A percentile compares a stretch with the other conserved stretches of the same genome.
phyloP scores from a whole-genome alignment of 1,140 invertebrate species.

The Aphelinus atriplicis region DNA sequence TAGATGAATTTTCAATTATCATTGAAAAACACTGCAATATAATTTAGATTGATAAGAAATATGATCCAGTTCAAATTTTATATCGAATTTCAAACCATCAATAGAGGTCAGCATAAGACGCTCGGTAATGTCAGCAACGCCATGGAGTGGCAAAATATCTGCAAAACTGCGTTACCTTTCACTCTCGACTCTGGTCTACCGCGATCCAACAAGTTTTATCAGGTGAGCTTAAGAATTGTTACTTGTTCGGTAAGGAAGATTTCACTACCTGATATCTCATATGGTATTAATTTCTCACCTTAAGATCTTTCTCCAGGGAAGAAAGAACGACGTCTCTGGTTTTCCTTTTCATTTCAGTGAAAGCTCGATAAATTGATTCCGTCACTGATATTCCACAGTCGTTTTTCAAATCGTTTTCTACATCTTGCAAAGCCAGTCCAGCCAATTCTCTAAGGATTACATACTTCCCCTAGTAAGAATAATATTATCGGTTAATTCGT shows the following conservation, averaged over 20 bases:
- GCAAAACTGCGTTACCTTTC: slow-evolving; percentile 2
- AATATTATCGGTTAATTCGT: neutral
- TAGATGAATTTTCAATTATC: slow-evolving; percentile 5
- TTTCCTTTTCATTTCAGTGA: slow-evolving; percentile 66
- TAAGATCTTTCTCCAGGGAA: slow-evolving; percentile 61
- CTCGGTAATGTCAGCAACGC: no score
- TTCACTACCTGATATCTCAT: neutral
- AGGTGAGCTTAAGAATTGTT: neutral
- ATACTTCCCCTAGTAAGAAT: slow-evolving; percentile 68
- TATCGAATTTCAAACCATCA: no score
- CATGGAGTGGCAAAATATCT: no score
- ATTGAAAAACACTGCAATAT: slow-evolving; percentile 41
- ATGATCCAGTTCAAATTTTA: no score
- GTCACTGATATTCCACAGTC: slow-evolving; percentile 55
- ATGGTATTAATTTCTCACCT: slow-evolving; percentile 47
- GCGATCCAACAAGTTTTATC: neutral
- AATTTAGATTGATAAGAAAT: neutral
- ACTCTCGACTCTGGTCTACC: neutral
- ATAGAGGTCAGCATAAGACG: slow-evolving; percentile 27
- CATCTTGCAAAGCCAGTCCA: slow-evolving; percentile 62
- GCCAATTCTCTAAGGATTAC: slow-evolving; percentile 68
- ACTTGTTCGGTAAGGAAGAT: neutral
- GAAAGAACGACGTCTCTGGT: slow-evolving; percentile 63
- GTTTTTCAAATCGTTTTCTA: slow-evolving; percentile 58
- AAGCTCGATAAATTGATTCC: slow-evolving; percentile 55